Evolutionary conservation across 2,113 vertebrate species (phyloP).

Genomic region (Oncorhynchus gorbuscha): DNA sequence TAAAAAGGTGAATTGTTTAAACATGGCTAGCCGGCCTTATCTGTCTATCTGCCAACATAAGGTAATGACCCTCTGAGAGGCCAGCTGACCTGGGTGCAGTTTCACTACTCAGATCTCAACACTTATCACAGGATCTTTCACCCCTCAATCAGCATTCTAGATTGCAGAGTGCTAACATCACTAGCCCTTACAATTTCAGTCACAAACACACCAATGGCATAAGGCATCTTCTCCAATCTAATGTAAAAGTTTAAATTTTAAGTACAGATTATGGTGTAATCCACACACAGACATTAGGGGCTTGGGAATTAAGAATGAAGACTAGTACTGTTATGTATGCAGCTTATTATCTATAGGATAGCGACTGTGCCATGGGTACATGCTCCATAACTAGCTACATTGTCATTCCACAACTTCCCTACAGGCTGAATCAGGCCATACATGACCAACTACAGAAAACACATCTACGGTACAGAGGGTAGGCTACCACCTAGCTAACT

Average conservation of each 20-base stretch:
- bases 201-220: not conserved
- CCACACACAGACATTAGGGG: not conserved
- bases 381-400: constrained; percentile 40
- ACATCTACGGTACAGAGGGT: not conserved
- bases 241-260: too few species aligned
- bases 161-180: too few species aligned
- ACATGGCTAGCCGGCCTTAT: constrained; percentile 32
- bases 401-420: constrained; percentile 32
- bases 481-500: not conserved
- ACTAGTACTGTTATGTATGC: not conserved
- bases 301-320: not conserved
- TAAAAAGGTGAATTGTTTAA: constrained; percentile 47
- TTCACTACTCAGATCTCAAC: not conserved
- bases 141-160: not conserved
- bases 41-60: not conserved
- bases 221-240: not conserved
- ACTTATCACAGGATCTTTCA: not conserved
- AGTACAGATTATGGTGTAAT: too few species aligned
- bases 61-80: not conserved
- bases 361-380: constrained; percentile 23
- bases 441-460: not conserved
- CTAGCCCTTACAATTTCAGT: not conserved
- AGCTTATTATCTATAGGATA: constrained; percentile 13
- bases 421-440: not conserved
- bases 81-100: not conserved